phyloP scores from a whole-genome alignment of 1,140 invertebrate species.

The Diabrotica undecimpunctata region DNA sequence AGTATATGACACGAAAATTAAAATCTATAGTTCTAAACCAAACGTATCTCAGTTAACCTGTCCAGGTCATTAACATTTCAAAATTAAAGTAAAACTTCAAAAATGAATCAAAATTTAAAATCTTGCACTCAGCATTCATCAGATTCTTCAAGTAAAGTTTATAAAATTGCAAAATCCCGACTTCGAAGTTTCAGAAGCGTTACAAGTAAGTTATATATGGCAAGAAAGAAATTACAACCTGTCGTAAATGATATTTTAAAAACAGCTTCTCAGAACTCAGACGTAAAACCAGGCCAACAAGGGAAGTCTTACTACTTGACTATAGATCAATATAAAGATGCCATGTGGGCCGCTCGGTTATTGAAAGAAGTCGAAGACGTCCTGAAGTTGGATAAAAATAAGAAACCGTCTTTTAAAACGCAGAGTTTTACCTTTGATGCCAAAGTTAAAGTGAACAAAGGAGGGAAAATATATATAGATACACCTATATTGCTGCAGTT shows the following conservation, averaged over 20 bases:
- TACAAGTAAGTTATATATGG: constrained; percentile 13
- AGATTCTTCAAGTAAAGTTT: constrained; percentile 10
- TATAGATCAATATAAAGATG: constrained; percentile 22
- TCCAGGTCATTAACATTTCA: background rate
- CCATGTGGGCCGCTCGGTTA: constrained; percentile 20
- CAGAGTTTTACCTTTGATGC: constrained; percentile 19
- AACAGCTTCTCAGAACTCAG: constrained; percentile 6
- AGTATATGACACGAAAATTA: too few relatives aligned
- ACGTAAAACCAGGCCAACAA: background rate
- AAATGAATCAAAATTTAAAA: constrained; percentile 16
- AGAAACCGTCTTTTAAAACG: constrained; percentile 2
- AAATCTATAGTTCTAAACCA: too few relatives aligned
- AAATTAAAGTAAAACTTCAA: constrained; percentile 11
- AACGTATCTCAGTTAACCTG: too few relatives aligned
- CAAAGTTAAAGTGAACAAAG: constrained; percentile 16
- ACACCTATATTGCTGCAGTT: constrained; percentile 23
- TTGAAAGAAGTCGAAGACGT: constrained; percentile 18
- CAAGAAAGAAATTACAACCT: constrained; percentile 18
- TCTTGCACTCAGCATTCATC: constrained; percentile 11
- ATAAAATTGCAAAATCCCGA: constrained; percentile 1
- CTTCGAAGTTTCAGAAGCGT: constrained; percentile 4
- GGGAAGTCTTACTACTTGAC: constrained; percentile 12
- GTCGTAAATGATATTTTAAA: constrained; percentile 18
- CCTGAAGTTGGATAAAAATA: constrained; percentile 4
- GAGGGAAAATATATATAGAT: constrained; percentile 23